A percentile compares a stretch with the other conserved stretches of the same genome.
Evolutionary conservation across 2,888 invertebrate species (phyloP).

Genomic region (Agrotis segetum): DNA sequence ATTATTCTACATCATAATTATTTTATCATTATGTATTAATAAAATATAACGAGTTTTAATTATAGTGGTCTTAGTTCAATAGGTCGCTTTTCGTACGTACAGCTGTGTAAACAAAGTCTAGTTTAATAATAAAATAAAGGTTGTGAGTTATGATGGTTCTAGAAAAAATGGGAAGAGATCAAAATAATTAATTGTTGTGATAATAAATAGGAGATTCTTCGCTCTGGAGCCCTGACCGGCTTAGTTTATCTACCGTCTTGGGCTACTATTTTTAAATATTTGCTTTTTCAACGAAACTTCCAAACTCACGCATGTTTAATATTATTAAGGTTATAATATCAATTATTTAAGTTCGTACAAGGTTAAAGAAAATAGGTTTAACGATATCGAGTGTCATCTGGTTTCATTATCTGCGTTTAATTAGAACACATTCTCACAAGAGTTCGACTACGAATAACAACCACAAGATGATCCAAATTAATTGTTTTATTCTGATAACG

Average conservation of each 20-base stretch:
- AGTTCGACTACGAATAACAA: constrained; percentile 5
- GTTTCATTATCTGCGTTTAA: constrained; percentile 41
- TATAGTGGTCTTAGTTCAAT: background rate
- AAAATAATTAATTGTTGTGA: constrained; percentile 1
- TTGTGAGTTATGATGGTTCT: constrained; percentile 1
- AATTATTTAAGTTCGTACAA: constrained; percentile 8
- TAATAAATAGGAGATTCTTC: background rate
- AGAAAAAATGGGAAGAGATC: constrained; percentile 1
- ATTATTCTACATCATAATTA: background rate
- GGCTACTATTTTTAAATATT: no score
- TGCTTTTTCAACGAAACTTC: no score
- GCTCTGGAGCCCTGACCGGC: no score
- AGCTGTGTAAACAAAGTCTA: constrained; percentile 23
- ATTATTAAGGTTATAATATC: constrained; percentile 4
- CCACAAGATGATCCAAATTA: constrained; percentile 35
- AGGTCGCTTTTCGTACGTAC: background rate
- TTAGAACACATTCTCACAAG: constrained; percentile 31
- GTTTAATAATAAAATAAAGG: no score
- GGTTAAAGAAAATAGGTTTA: constrained; percentile 28
- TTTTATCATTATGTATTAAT: constrained; percentile 5
- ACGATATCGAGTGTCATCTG: constrained; percentile 8
- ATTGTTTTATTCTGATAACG: constrained; percentile 42
- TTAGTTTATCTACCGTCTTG: no score
- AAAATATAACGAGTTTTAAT: constrained; percentile 21
- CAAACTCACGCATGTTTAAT: no score